Base-by-base conservation (phyloP, 2,113 vertebrate genomes). In the Petrocephalus microphthalmus region DNA sequence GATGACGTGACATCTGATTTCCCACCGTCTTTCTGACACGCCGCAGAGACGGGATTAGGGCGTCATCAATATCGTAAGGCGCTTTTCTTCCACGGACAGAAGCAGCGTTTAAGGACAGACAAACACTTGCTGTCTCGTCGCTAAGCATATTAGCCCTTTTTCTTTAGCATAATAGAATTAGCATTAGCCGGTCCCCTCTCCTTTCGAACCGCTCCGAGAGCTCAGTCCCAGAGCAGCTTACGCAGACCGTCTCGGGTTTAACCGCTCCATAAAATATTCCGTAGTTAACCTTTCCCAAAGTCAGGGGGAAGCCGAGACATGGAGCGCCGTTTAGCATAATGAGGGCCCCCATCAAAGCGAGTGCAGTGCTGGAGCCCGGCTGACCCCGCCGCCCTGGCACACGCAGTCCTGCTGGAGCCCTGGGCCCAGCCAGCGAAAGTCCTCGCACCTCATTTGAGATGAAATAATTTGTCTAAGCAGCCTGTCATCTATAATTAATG, bases 401-500 rank as follows among this genome's bases (percentile, higher is more conserved):
- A 93, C 93, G 88, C 91, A 90, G 90, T 93, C 94, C 87, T 91
- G 91, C 92, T 91, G 90, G 91, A 90, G 91, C 90, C 90, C 91
- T 89, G 93, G 93, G 92, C 93, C 95, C 92, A 91, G 93, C 91
- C 94, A 92, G 92, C 90, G 91, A 89, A 67, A 90, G 92, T 92
- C 92, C 94, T 94, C 92, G 89, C 91, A 93, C 94, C 93, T 97
- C 96, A 97, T 97, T 96, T 96, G 94, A 95, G 95, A 95, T 96
- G 95, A 96, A 97, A 95, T 96, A 93, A 94, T 95, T 95, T 94
- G 90, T 95, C 94, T 96, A 95, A 95, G 95, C 94, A 91, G 95
- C 93, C 94, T 94, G 94, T 96, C 95, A 95, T 98, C 92, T 96
- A 96, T 97, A 97, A 97, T 97, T 96, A 95, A 97, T 96, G 92